A percentile compares a stretch with the other conserved stretches of the same genome.
Evolutionary conservation across 2,113 vertebrate species (phyloP).

Genomic region (Oostethus manadensis): DNA sequence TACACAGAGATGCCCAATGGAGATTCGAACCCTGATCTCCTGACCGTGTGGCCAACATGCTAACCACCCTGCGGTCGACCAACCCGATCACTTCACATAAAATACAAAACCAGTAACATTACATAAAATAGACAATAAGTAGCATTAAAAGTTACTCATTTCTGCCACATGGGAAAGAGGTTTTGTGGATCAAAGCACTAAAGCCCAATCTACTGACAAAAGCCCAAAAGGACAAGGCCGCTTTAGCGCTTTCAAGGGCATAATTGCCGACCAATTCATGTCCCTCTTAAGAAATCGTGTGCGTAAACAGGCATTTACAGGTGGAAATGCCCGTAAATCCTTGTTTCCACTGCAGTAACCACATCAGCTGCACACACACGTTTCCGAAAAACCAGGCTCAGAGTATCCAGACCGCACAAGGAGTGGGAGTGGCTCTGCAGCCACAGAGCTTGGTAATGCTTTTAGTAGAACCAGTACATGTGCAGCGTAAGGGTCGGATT

Average conservation of each 20-base stretch:
- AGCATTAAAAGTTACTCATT: too few species aligned
- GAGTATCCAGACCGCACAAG: conserved; percentile 1
- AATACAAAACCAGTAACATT: too few species aligned
- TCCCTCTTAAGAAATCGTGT: conserved; percentile 5
- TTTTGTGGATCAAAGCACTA: too few species aligned
- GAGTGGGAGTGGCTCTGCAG: conserved; percentile 42
- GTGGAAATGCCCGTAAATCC: conserved; percentile 33
- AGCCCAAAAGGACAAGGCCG: not conserved
- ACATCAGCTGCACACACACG: conserved; percentile 46
- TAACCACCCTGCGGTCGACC: too few species aligned
- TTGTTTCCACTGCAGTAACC: conserved; percentile 40
- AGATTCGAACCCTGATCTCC: too few species aligned
- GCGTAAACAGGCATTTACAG: conserved; percentile 17
- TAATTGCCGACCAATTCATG: conserved; percentile 1
- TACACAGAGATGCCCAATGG: too few species aligned
- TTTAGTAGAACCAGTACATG: not conserved
- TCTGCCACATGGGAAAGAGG: too few species aligned
- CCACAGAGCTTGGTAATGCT: conserved; percentile 62
- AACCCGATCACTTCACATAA: too few species aligned
- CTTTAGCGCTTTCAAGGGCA: not conserved
- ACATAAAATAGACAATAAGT: too few species aligned
- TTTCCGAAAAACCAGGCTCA: conserved; percentile 20
- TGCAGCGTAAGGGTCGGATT: not conserved
- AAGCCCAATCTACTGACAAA: too few species aligned
- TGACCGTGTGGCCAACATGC: too few species aligned